Evolutionary conservation across 2,113 vertebrate genomes (phyloP), one percentile per base, ranked within the genome.

Genomic region (Sylvia atricapilla): DNA sequence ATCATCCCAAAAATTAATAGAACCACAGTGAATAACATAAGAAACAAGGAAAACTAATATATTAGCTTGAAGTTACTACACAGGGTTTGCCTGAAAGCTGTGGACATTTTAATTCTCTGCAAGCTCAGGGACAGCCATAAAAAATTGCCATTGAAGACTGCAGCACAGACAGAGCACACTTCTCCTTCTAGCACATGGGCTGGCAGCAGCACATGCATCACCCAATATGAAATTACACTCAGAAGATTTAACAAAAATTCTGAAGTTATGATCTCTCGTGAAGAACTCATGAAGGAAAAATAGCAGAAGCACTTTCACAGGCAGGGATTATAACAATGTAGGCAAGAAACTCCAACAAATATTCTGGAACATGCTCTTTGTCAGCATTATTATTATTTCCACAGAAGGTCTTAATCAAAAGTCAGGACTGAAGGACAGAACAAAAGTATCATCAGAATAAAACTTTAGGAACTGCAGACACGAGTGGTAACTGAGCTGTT

Each of bases 151-250:
- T 3, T 35, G 39, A 63, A 43, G 30, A 59, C 33, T 46, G 4
- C 12, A 30, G 12, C 33, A 24, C 16, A 55, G 17, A 13, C 0
- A 37, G 4, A 69, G 11, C 2, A 6, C 7, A 16, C 9, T 30
- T 18, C 30, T 72, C 28, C 24, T 46, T 25, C 11, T 56, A 70
- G 25, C 13, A 37, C 0, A 0, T n/a, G 27, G 20, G 35, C 33
- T 47, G 27, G 27, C 50, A 41, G 49, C 73, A 47, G 22, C 30
- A 52, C 24, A 27, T 5, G 15, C 18, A 35, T 33, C 52, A 28
- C 33, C 12, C 35, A n/a, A 27, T 20, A 59, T 15, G 10, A 55
- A 63, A 63, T 19, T 43, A 15, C 50, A 13, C 19, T 56, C 7
- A 5, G 41, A 80, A 77, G 15, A 43, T 35, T 68, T 68, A 56